Percentiles rank a stretch among this genome's conserved stretches.
Conservation (phyloP, 2,113 vertebrate species). For the Sciurus niger region DNA sequence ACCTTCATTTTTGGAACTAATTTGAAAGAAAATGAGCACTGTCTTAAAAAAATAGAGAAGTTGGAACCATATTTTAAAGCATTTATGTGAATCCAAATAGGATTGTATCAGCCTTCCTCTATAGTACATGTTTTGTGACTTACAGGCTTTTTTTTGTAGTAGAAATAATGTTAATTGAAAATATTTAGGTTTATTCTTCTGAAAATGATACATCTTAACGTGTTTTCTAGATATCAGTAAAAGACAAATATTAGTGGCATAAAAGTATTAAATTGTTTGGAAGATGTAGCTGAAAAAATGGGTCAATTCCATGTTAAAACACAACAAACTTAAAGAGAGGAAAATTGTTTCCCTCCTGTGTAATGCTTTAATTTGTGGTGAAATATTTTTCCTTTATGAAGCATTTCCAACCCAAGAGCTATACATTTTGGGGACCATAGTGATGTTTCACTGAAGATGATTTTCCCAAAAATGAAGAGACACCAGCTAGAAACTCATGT, state of each 20-base stretch:
- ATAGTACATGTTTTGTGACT: neutral
- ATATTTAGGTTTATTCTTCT: neutral
- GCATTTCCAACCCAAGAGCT: no score
- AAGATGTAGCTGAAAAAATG: no score
- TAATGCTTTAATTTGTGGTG: no score
- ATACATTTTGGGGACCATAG: no score
- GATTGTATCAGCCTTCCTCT: neutral
- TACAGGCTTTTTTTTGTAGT: neutral
- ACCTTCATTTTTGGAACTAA: conserved; percentile 85
- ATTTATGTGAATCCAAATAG: conserved; percentile 69
- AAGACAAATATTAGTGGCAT: conserved; percentile 10
- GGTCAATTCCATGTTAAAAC: no score
- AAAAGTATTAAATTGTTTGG: neutral
- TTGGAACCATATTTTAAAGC: conserved; percentile 83
- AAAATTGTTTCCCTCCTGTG: no score
- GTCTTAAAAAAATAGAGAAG: conserved; percentile 79
- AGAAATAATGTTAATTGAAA: neutral
- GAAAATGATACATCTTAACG: neutral
- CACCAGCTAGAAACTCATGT: no score
- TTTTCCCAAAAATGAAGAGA: no score
- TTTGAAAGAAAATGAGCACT: conserved; percentile 82
- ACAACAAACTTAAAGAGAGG: no score
- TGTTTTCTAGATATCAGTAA: conserved; percentile 16
- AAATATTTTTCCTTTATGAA: no score
- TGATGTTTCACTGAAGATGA: no score